Evolutionary conservation across 2,797 vertebrate species (phyloP).

Genomic region (Otolemur crassicaudatus): DNA sequence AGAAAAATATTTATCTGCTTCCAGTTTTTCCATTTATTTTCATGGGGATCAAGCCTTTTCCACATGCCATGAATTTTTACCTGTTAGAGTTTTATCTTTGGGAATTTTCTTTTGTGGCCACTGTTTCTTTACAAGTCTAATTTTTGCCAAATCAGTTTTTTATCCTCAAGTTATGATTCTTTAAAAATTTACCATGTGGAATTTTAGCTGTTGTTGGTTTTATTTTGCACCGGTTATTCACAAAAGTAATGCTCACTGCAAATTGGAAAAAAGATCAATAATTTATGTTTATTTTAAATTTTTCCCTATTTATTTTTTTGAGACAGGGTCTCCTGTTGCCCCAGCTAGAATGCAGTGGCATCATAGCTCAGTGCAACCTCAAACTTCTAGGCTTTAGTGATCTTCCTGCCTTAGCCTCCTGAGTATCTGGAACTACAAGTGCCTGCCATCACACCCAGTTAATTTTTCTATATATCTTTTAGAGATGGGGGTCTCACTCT

Average conservation of each 20-base stretch:
- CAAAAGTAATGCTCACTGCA: neutral
- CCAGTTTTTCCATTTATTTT: neutral
- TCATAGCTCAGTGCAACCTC: too few species aligned
- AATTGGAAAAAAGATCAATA: neutral
- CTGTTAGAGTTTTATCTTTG: neutral
- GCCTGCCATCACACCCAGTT: too few species aligned
- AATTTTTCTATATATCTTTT: too few species aligned
- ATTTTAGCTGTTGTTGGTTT: neutral
- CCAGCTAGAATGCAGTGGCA: too few species aligned
- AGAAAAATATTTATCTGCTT: neutral
- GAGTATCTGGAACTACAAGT: too few species aligned
- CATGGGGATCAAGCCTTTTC: neutral
- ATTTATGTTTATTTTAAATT: neutral
- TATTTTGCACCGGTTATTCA: neutral
- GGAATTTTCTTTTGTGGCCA: slow-evolving; percentile 8
- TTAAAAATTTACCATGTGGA: neutral
- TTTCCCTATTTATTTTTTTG: too few species aligned
- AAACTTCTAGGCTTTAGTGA: too few species aligned
- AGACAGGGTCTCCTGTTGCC: too few species aligned
- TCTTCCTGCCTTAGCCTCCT: too few species aligned
- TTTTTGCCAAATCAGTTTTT: neutral
- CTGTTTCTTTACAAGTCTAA: slow-evolving; percentile 4
- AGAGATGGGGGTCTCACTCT: too few species aligned
- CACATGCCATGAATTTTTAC: neutral
- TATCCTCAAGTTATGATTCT: neutral